phyloP scores from a whole-genome alignment of 2,888 invertebrate species.

The Biston betularia region DNA sequence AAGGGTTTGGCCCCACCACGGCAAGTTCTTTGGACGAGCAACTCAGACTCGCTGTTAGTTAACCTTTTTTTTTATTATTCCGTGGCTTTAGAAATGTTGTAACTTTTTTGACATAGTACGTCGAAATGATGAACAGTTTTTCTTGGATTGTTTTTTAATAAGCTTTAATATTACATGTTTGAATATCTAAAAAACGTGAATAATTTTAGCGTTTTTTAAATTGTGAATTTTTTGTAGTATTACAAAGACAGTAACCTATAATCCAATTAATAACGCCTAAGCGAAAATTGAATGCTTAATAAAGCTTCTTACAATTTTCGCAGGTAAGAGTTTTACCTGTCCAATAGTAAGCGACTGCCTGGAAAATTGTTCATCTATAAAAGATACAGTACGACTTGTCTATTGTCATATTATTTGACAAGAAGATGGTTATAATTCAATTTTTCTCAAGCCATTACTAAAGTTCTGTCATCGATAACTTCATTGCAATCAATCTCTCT shows the following conservation, averaged over 20 bases:
- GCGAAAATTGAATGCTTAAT: too few relatives aligned
- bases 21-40: slow-evolving; percentile 87
- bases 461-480: slow-evolving; percentile 30
- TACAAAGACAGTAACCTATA: too few relatives aligned
- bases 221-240: too few relatives aligned
- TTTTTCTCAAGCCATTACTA: slow-evolving; percentile 30
- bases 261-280: too few relatives aligned
- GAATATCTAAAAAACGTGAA: too few relatives aligned
- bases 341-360: background rate
- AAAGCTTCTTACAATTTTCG: background rate
- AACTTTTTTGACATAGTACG: background rate
- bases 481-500: slow-evolving; percentile 27
- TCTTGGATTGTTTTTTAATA: background rate
- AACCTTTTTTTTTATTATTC: slow-evolving; percentile 39
- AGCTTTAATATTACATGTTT: too few relatives aligned
- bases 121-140: slow-evolving; percentile 9
- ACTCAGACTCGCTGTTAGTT: slow-evolving; percentile 85
- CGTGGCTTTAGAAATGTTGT: slow-evolving; percentile 30
- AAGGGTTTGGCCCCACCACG: slow-evolving; percentile 90
- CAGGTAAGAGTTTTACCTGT: background rate
- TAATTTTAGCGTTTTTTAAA: too few relatives aligned
- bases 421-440: background rate
- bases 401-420: background rate
- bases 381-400: background rate
- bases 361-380: slow-evolving; percentile 12